Evolutionary conservation across 2,113 vertebrate genomes (phyloP).

Genomic region (Neolamprologus hecqui): DNA sequence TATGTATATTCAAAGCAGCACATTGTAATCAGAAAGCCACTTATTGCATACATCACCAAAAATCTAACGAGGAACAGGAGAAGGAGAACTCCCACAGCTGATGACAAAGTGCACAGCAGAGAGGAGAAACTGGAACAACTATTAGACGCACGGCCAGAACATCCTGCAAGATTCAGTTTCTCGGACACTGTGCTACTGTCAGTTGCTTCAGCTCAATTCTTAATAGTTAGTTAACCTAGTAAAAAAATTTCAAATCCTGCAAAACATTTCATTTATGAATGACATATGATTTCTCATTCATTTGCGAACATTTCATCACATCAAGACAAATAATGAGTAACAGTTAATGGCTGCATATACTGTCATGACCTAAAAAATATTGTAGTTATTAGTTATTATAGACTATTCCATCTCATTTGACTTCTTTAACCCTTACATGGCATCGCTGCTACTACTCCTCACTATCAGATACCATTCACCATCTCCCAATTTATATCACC

Average conservation of each 20-base stretch:
- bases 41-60: constrained; percentile 8
- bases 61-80: constrained; percentile 18
- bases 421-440: background rate
- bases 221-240: background rate
- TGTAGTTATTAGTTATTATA: background rate
- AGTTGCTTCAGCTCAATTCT: background rate
- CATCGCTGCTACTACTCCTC: background rate
- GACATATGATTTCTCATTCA: background rate
- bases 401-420: background rate
- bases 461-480: background rate
- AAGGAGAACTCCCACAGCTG: constrained; percentile 29
- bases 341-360: background rate
- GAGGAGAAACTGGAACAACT: constrained; percentile 17
- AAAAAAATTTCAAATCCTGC: accelerated
- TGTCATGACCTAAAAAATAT: background rate
- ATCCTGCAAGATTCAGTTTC: background rate
- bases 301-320: background rate
- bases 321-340: background rate
- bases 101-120: constrained; percentile 48
- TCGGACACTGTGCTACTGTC: background rate
- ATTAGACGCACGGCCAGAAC: accelerated
- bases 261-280: background rate
- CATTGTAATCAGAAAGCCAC: background rate
- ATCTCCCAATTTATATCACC: background rate
- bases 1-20: background rate